Conservation (phyloP, 2,797 vertebrate genomes). For the Myiotriccus ornatus region DNA sequence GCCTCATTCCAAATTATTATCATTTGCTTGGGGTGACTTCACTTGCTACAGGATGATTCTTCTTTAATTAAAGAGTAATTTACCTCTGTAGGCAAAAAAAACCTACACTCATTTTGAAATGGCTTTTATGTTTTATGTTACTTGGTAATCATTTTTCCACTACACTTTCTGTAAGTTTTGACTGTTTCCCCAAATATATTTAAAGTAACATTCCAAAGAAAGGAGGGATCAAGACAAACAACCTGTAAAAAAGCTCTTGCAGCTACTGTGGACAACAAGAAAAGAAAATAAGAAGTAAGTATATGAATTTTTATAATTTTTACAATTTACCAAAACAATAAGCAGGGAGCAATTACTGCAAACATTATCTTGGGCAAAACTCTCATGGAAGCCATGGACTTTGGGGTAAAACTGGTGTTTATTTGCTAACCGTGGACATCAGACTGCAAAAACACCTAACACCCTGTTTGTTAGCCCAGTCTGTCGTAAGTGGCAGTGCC, state of each 20-base stretch:
- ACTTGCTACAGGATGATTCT: constrained; percentile 16
- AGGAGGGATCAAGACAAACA: neutral
- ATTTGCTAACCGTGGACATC: neutral
- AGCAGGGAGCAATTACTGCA: neutral
- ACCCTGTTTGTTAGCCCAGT: neutral
- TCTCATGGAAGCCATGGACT: neutral
- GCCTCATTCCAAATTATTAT: constrained; percentile 42
- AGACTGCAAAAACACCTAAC: neutral
- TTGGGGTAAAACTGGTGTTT: neutral
- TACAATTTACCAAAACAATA: neutral
- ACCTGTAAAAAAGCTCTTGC: neutral
- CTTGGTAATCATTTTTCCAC: neutral
- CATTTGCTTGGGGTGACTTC: constrained; percentile 59
- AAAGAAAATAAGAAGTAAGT: neutral
- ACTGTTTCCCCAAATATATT: neutral
- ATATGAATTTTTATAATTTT: neutral
- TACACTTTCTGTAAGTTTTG: neutral
- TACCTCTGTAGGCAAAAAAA: constrained; percentile 41
- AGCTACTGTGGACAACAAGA: neutral
- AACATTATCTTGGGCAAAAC: neutral
- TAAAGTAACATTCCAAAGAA: neutral
- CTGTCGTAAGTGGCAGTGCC: too few species aligned
- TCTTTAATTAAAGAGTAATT: constrained; percentile 66
- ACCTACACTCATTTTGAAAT: neutral
- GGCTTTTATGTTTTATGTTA: neutral